Conservation (phyloP, 1,140 invertebrate species). For the Drosophila lini region DNA sequence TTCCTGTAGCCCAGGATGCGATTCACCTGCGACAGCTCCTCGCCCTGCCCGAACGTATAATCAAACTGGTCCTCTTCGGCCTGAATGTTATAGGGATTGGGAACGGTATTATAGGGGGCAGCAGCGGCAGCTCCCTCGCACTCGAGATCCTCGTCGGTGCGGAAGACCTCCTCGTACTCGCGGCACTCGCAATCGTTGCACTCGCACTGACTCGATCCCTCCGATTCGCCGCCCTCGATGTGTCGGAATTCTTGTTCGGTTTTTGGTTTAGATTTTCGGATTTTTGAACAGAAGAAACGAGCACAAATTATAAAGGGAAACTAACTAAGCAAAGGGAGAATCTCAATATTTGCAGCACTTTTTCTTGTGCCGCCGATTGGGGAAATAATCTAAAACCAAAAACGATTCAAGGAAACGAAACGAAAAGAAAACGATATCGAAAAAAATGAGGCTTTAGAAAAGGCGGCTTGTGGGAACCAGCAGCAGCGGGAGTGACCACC, state of each 20-base stretch:
- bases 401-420: slow-evolving; percentile 38
- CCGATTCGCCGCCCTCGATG: slow-evolving; percentile 78
- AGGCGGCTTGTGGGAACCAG: slow-evolving; percentile 14
- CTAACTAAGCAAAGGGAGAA: slow-evolving; percentile 42
- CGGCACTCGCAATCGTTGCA: slow-evolving; percentile 66
- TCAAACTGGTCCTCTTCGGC: slow-evolving; percentile 44
- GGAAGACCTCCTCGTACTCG: slow-evolving; percentile 70
- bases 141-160: slow-evolving; percentile 68
- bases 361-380: slow-evolving; percentile 83
- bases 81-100: not conserved
- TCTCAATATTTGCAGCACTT: slow-evolving; percentile 79
- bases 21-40: slow-evolving; percentile 65
- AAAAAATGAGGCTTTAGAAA: slow-evolving; percentile 7
- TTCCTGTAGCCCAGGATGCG: slow-evolving; percentile 74
- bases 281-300: slow-evolving; percentile 40
- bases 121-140: slow-evolving; percentile 53
- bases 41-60: slow-evolving; percentile 66
- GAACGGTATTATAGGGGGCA: slow-evolving; percentile 1
- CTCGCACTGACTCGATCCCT: slow-evolving; percentile 51
- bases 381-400: slow-evolving; percentile 82
- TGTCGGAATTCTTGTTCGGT: slow-evolving; percentile 72
- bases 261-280: slow-evolving; percentile 27
- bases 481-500: slow-evolving; percentile 17
- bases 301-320: slow-evolving; percentile 49
- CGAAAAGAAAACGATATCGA: slow-evolving; percentile 20